Evolutionary conservation across 2,888 invertebrate species (phyloP).

Genomic region (Gisinianus flammeolus): DNA sequence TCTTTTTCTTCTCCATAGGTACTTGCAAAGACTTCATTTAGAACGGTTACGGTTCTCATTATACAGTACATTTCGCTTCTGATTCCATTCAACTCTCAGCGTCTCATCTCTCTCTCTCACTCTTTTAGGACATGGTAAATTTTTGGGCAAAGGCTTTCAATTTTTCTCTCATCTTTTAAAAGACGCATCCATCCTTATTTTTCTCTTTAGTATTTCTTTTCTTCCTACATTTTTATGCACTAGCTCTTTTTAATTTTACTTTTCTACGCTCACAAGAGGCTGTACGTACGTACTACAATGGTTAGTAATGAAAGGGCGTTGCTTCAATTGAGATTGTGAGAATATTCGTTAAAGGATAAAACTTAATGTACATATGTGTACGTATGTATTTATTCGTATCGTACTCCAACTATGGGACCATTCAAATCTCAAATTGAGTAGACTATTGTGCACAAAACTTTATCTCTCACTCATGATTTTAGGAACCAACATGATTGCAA

Average conservation of each 20-base stretch:
- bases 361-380: background rate
- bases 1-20: conserved; percentile 6
- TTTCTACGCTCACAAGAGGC: background rate
- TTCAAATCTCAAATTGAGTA: background rate
- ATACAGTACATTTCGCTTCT: background rate
- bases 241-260: background rate
- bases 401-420: background rate
- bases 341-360: background rate
- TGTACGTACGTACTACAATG: background rate
- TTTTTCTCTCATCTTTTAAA: conserved; percentile 1
- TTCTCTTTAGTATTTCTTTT: background rate
- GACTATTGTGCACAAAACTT: background rate
- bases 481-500: background rate
- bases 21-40: conserved; percentile 27
- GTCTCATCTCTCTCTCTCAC: background rate
- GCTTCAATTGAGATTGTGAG: background rate
- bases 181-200: conserved; percentile 1
- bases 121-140: background rate
- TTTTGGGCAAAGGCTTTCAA: background rate
- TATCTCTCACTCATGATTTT: conserved; percentile 42
- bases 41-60: conserved; percentile 29
- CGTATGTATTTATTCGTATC: no score
- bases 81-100: background rate
- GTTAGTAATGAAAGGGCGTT: conserved; percentile 5
- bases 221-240: background rate